phyloP scores from a whole-genome alignment of 2,797 vertebrate genomes.

The Atherinosoma microstoma region DNA sequence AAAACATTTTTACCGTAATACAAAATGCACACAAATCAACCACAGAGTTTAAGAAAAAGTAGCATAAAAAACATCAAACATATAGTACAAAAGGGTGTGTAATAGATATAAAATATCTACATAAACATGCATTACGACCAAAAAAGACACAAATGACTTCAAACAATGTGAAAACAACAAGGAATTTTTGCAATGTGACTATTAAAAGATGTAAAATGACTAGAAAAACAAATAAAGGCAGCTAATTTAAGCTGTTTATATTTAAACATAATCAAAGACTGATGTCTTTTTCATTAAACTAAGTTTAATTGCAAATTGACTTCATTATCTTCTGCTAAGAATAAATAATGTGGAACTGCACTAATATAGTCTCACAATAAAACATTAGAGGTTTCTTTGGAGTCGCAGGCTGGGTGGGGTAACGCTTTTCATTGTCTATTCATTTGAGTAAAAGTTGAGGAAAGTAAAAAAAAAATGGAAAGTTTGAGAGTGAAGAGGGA shows the following conservation, averaged over 20 bases:
- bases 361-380: constrained; percentile 20
- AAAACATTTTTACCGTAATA: no score
- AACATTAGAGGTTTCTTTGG: constrained; percentile 33
- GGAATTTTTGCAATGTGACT: not conserved
- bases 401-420: constrained; percentile 52
- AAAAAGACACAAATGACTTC: no score
- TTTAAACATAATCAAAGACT: not conserved
- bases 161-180: no score
- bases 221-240: not conserved
- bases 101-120: no score
- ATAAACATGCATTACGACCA: no score
- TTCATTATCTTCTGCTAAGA: constrained; percentile 4
- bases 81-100: no score
- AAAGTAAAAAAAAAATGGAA: constrained; percentile 71
- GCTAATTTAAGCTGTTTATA: not conserved
- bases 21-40: no score
- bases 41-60: no score
- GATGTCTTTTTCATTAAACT: constrained; percentile 5
- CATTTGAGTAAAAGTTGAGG: constrained; percentile 58
- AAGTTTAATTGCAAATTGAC: not conserved
- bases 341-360: not conserved
- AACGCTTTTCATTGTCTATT: constrained; percentile 73
- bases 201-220: not conserved
- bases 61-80: no score
- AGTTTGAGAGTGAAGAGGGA: constrained; percentile 74